phyloP scores from a whole-genome alignment of 92 coral and sea anemone genomes.

The Parazoanthus swiftii region DNA sequence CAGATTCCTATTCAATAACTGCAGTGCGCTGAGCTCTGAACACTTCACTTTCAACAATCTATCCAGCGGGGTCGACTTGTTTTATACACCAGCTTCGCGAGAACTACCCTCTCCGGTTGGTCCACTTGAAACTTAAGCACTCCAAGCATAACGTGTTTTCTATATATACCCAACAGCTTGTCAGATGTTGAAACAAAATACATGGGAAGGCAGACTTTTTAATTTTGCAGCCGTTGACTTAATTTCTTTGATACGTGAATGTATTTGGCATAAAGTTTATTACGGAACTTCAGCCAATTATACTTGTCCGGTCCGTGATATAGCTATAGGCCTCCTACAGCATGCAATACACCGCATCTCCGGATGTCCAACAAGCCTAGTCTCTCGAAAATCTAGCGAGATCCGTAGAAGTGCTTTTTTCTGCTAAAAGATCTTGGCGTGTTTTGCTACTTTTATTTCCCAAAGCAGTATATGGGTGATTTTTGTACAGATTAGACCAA shows the following conservation, averaged over 20 bases:
- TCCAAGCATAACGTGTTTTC: neutral
- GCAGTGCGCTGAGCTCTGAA: too few species aligned
- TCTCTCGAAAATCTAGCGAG: neutral
- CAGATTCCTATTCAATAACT: too few species aligned
- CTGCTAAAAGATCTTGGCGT: neutral
- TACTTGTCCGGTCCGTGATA: neutral
- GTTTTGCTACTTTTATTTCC: neutral
- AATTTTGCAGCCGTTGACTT: neutral
- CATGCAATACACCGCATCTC: neutral
- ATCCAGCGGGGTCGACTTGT: neutral
- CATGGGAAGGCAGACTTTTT: neutral
- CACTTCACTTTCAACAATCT: too few species aligned
- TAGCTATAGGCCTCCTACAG: neutral
- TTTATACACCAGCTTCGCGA: neutral
- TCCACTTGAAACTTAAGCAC: neutral
- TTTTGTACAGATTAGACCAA: neutral
- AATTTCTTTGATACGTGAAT: constrained; percentile 7
- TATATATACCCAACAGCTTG: neutral
- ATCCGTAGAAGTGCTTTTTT: neutral
- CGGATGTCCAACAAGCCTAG: neutral
- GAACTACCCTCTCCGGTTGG: neutral
- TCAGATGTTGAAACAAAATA: neutral
- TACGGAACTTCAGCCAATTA: constrained; percentile 4
- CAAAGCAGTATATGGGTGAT: neutral
- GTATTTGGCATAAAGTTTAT: neutral